Evolutionary conservation across 2,113 vertebrate genomes (phyloP).

Genomic region (Arenaria interpres): DNA sequence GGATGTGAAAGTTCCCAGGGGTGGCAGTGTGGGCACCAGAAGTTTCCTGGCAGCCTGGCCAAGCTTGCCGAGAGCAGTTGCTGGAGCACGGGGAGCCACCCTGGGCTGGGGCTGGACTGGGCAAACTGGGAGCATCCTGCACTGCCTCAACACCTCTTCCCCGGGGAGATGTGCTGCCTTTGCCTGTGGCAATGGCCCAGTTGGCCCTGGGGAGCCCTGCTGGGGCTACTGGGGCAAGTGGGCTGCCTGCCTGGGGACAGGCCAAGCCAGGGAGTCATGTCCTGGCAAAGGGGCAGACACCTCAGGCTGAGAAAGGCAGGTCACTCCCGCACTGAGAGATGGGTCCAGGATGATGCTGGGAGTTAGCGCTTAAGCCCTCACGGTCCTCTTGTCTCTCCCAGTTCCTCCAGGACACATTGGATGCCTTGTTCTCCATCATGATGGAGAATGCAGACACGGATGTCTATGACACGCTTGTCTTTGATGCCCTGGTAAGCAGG

Average conservation of each 20-base stretch:
- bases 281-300: accelerated
- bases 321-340: accelerated
- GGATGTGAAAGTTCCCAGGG: no score
- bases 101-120: background rate
- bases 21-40: accelerated
- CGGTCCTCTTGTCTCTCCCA: conserved; percentile 2
- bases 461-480: conserved; percentile 81
- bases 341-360: accelerated
- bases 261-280: accelerated
- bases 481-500: conserved; percentile 82
- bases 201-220: background rate
- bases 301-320: background rate
- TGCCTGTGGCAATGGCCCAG: accelerated
- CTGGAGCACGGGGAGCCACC: accelerated
- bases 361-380: accelerated
- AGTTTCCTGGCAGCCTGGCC: background rate
- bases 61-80: background rate
- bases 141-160: accelerated
- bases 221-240: background rate
- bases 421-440: conserved; percentile 89
- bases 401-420: conserved; percentile 88
- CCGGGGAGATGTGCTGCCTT: background rate
- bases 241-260: background rate
- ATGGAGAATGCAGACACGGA: conserved; percentile 86
- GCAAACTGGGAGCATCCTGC: background rate